These are phyloP conservation scores for Orcinus orca DNA, from an alignment of 2,113 vertebrate genomes.

Conservation along the genomic window DNA sequence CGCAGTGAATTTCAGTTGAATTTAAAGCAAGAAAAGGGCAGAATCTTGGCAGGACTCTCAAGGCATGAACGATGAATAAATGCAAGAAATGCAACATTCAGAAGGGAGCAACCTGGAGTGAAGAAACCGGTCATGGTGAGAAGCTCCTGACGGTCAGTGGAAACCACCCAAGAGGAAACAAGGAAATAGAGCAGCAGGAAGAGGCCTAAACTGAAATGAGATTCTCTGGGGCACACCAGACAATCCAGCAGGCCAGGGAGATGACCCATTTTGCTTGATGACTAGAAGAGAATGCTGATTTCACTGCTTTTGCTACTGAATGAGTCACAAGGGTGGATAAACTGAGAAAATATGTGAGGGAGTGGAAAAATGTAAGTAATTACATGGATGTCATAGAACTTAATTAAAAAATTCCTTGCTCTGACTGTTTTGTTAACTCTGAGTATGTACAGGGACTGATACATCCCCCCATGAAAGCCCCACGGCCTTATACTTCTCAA, in stretches of 20 bases:
- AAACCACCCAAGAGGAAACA: neutral
- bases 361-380: conserved; percentile 37
- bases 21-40: neutral
- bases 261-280: neutral
- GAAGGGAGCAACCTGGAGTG: neutral
- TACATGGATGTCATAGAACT: neutral
- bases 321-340: conserved; percentile 34
- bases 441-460: neutral
- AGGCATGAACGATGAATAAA: neutral
- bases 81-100: neutral
- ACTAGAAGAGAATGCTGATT: conserved; percentile 14
- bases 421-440: conserved; percentile 40
- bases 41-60: neutral
- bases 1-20: neutral
- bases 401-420: conserved; percentile 71
- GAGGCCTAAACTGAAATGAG: neutral
- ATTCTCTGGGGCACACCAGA: neutral
- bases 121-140: neutral
- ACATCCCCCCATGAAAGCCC: neutral
- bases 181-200: neutral
- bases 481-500: neutral
- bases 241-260: neutral
- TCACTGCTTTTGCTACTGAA: neutral
- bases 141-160: neutral
- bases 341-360: conserved; percentile 45